Evolutionary conservation across 2,113 vertebrate genomes (phyloP), one percentile per base, ranked within the genome.

Genomic region (Excalfactoria chinensis): DNA sequence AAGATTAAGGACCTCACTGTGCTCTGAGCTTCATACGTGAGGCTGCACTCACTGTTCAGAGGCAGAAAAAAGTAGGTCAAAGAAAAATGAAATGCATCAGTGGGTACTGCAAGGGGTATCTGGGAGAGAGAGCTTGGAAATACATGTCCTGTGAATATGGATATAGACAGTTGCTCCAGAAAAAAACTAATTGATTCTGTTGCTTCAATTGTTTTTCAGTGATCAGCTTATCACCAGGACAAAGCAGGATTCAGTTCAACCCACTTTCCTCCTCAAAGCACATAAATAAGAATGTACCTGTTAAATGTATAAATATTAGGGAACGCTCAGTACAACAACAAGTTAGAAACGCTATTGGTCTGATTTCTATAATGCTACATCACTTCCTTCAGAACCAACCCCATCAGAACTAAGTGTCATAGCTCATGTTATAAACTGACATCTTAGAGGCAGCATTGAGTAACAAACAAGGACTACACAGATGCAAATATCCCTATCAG

Each of bases 401-500:
- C 66, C 26, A 75, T n/a, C 73, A 83, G 40, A 79, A 74, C 15
- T 17, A 32, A 69, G 59, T 37, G 60, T 30, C 51, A 51, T 3
- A 51, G 59, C 9, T 71, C 40, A 5, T 82, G 43, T 5, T 82
- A 67, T 55, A 75, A 70, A 71, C 23, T 34, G 84, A 89, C 80
- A 89, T 72, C 86, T 86, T 66, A 84, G 89, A 81, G 81, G 76
- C 41, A 93, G 84, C 76, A 67, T 34, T 87, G 43, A 67, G 55
- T 89, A 71, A 89, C 75, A 64, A 63, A 48, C n/a, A 68, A 51
- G 43, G 49, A 69, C 23, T 5, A 40, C 28, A 46, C 4, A 51
- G 43, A 69, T 81, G 62, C 76, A 91, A 89, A 81, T 71, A 53
- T 25, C 32, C 53, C 25, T 93, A 73, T 90, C 84, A 95, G 89